Evolutionary conservation across 2,113 vertebrate genomes (phyloP).

Genomic region (Heterocephalus glaber): DNA sequence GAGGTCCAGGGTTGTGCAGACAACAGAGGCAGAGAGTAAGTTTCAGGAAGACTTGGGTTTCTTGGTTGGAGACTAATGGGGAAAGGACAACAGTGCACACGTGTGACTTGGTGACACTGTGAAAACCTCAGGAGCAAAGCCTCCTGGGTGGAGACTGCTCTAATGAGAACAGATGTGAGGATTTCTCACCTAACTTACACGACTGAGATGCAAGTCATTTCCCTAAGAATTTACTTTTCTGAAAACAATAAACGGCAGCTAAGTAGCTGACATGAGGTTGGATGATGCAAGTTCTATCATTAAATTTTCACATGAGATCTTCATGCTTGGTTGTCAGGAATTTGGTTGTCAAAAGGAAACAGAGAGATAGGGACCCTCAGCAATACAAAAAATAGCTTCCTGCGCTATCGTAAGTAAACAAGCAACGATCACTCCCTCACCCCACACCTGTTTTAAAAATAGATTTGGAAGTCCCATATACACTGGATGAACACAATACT

Average conservation of each 20-base stretch:
- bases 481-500: too few species aligned
- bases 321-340: not conserved
- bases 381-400: not conserved
- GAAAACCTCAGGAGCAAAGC: conserved; percentile 36
- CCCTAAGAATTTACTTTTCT: not conserved
- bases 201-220: conserved; percentile 51
- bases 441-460: not conserved
- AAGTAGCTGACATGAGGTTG: conserved; percentile 25
- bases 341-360: not conserved
- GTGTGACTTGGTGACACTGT: conserved; percentile 39
- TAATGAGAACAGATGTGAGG: conserved; percentile 65
- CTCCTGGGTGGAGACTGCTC: not conserved
- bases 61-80: not conserved
- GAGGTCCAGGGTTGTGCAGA: not conserved
- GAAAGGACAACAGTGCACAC: not conserved
- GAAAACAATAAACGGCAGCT: conserved; percentile 18
- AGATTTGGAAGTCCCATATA: not conserved
- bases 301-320: conserved; percentile 3
- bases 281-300: not conserved
- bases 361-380: not conserved
- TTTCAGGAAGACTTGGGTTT: not conserved
- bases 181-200: conserved; percentile 74
- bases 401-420: not conserved
- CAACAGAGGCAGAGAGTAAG: not conserved
- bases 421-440: not conserved